Conservation (phyloP, 2,888 invertebrate genomes). For the Stenodera caucasica region DNA sequence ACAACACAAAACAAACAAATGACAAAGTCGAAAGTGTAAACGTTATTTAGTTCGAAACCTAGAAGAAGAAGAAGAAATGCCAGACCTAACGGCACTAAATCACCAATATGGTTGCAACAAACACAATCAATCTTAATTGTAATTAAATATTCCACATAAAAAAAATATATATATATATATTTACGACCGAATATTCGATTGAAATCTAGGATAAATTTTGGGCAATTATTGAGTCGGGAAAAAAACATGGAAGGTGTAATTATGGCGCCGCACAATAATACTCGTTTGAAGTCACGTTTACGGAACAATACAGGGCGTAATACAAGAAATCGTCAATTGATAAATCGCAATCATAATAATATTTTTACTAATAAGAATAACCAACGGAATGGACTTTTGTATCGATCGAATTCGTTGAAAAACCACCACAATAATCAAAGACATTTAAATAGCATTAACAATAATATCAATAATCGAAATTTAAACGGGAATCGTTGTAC, state of each 20-base stretch:
- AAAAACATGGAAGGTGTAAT: constrained; percentile 23
- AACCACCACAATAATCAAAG: constrained; percentile 19
- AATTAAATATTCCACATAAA: too few species aligned
- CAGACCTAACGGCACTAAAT: background rate
- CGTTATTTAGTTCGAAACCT: background rate
- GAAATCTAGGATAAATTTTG: too few species aligned
- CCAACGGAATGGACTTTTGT: constrained; percentile 8
- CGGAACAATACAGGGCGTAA: constrained; percentile 16
- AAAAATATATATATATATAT: too few species aligned
- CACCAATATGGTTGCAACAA: background rate
- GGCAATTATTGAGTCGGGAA: background rate
- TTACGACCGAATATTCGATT: too few species aligned
- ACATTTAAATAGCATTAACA: constrained; percentile 20
- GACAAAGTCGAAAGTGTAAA: constrained; percentile 17
- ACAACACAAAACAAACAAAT: constrained; percentile 24
- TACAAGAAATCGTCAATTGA: constrained; percentile 13
- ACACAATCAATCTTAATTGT: too few species aligned
- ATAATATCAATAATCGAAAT: background rate
- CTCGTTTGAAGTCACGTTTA: constrained; percentile 22
- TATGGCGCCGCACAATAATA: constrained; percentile 23
- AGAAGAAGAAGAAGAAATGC: background rate
- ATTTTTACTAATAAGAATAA: constrained; percentile 13
- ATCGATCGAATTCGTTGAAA: constrained; percentile 15
- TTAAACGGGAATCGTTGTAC: too few species aligned
- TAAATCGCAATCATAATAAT: constrained; percentile 14